A percentile compares a stretch with the other conserved stretches of the same genome.
phyloP scores from a whole-genome alignment of 2,888 invertebrate species.

The Nomada hirtipes region DNA sequence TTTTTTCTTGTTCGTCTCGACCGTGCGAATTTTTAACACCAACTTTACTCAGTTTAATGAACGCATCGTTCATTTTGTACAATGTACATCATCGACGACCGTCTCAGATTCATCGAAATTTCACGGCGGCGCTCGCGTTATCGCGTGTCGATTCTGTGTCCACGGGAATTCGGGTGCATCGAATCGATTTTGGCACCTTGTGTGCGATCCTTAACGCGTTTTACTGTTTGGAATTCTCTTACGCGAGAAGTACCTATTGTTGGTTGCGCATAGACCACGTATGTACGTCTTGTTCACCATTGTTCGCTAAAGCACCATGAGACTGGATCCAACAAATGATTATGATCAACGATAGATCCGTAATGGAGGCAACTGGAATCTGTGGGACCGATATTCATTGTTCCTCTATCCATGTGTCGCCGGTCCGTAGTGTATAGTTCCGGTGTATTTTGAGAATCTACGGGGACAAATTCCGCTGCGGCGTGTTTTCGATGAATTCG shows the following conservation, averaged over 20 bases:
- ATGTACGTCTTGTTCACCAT: constrained; percentile 37
- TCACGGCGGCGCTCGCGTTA: not conserved
- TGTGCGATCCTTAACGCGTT: not conserved
- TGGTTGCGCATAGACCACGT: not conserved
- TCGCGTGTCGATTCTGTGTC: not conserved
- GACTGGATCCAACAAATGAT: constrained; percentile 49
- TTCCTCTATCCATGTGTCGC: constrained; percentile 12
- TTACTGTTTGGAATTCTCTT: not conserved
- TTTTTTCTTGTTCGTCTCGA: not conserved
- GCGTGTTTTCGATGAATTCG: constrained; percentile 21
- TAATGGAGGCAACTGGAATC: constrained; percentile 42
- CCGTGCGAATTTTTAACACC: constrained; percentile 43
- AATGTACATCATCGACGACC: not conserved
- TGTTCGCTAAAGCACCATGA: constrained; percentile 50
- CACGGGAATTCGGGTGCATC: not conserved
- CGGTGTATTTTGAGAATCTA: not conserved
- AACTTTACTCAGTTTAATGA: constrained; percentile 21
- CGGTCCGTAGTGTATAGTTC: constrained; percentile 28
- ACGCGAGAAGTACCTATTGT: constrained; percentile 8
- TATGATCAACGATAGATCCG: constrained; percentile 56
- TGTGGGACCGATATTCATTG: constrained; percentile 38
- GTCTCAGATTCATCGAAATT: not conserved
- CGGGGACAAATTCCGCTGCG: not conserved
- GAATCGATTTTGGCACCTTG: not conserved
- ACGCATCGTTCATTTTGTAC: constrained; percentile 2